A percentile compares a stretch with the other conserved stretches of the same genome.
phyloP scores from a whole-genome alignment of 2,888 invertebrate genomes.

The Parasteatoda lunata region DNA sequence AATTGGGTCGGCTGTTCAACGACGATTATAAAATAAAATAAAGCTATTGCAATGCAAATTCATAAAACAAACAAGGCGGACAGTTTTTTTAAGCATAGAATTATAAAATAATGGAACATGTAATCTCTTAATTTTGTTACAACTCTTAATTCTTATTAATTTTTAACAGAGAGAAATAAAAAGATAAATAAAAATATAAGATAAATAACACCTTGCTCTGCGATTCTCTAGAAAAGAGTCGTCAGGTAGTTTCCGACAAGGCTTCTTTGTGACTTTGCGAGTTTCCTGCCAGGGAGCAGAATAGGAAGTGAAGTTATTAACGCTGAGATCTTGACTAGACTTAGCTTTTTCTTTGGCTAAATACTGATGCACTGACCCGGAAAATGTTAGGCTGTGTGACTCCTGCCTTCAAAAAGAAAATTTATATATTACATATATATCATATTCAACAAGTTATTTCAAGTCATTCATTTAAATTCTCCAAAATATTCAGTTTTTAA shows the following conservation, averaged over 20 bases:
- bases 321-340: slow-evolving; percentile 30
- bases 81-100: background rate
- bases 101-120: background rate
- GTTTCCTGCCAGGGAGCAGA: background rate
- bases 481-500: too few species aligned
- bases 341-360: slow-evolving; percentile 36
- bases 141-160: background rate
- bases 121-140: background rate
- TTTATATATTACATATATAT: background rate
- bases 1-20: too few species aligned
- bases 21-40: too few species aligned
- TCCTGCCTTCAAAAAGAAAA: slow-evolving; percentile 10
- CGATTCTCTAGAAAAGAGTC: background rate
- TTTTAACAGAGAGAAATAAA: background rate
- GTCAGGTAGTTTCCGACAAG: slow-evolving; percentile 25
- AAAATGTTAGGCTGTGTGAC: slow-evolving; percentile 14
- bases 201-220: slow-evolving; percentile 7
- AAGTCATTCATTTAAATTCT: too few species aligned
- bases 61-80: too few species aligned
- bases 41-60: too few species aligned
- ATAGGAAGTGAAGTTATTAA: slow-evolving; percentile 17
- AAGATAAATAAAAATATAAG: background rate
- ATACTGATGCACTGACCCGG: background rate
- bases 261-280: slow-evolving; percentile 27
- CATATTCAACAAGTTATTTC: background rate